Conservation (phyloP, 2,113 vertebrate genomes). For the Cygnus atratus region DNA sequence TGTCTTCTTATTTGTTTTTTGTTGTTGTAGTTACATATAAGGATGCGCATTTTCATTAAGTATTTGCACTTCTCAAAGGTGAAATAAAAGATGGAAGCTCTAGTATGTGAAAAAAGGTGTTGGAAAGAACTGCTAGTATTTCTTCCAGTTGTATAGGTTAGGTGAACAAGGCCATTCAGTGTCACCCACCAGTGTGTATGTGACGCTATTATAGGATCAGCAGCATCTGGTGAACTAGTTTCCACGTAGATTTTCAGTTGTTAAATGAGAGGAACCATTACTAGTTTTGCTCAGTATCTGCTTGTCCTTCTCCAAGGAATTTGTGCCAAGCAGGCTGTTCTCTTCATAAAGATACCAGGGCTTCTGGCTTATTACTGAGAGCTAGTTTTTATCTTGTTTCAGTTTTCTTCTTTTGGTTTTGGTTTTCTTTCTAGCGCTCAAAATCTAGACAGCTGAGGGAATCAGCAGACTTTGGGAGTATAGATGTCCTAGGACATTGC, state of each 20-base stretch:
- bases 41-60: not conserved
- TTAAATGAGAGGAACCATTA: not conserved
- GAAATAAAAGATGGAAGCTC: not conserved
- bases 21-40: not conserved
- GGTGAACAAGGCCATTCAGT: not conserved
- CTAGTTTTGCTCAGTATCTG: not conserved
- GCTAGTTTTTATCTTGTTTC: not conserved
- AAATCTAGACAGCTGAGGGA: not conserved
- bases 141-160: not conserved
- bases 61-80: not conserved
- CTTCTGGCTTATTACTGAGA: not conserved
- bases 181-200: not conserved
- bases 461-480: not conserved
- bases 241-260: not conserved
- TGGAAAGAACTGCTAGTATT: not conserved
- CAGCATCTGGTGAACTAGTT: not conserved
- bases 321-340: not conserved
- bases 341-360: not conserved
- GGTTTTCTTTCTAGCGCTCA: not conserved
- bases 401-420: not conserved
- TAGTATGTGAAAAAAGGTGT: fast-evolving
- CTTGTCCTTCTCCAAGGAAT: not conserved
- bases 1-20: not conserved
- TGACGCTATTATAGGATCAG: not conserved
- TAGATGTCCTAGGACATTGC: not conserved